Evolutionary conservation across 1,140 invertebrate genomes (phyloP).

Genomic region (Apis cerana): DNA sequence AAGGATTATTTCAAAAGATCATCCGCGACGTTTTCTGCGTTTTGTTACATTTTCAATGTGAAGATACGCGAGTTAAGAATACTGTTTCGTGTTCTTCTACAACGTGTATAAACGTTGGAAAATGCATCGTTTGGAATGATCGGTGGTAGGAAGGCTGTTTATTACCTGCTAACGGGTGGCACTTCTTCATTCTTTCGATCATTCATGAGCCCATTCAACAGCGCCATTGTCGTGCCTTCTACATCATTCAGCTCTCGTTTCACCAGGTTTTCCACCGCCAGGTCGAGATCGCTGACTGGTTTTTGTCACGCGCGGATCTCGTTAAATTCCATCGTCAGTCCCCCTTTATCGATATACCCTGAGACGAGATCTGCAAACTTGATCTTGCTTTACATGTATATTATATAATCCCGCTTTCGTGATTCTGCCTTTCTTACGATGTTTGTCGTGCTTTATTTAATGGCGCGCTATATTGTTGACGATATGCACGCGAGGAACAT

Average conservation of each 20-base stretch:
- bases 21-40: background rate
- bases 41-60: background rate
- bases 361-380: conserved; percentile 13
- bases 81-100: conserved; percentile 19
- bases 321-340: conserved; percentile 48
- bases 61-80: background rate
- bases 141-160: conserved; percentile 27
- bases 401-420: conserved; percentile 27
- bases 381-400: conserved; percentile 21
- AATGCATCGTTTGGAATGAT: conserved; percentile 26
- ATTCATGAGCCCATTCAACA: conserved; percentile 42
- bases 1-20: background rate
- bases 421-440: background rate
- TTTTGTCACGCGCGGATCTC: conserved; percentile 45
- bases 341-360: conserved; percentile 35
- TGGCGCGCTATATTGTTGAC: background rate
- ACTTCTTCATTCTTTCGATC: conserved; percentile 48
- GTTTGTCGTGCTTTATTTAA: background rate
- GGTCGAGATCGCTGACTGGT: conserved; percentile 24
- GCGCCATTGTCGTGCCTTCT: conserved; percentile 41
- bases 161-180: conserved; percentile 45
- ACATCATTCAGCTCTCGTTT: conserved; percentile 47
- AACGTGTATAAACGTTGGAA: conserved; percentile 2
- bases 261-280: conserved; percentile 32
- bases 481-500: background rate